phyloP scores from a whole-genome alignment of 2,888 invertebrate genomes.

The Hypomecis punctinalis region DNA sequence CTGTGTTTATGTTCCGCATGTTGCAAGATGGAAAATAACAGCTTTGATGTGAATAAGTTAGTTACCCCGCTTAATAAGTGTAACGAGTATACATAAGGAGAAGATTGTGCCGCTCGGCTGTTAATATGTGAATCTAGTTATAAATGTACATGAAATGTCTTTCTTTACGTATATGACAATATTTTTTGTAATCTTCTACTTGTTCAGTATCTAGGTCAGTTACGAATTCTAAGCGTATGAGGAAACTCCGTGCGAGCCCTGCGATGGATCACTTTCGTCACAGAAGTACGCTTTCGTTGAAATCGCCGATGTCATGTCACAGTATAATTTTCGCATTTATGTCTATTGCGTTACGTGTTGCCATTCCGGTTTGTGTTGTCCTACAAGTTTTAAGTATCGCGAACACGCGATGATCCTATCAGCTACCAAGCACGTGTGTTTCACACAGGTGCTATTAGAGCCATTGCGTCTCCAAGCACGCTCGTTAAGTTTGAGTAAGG shows the following conservation, averaged over 20 bases:
- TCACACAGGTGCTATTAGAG: constrained; percentile 11
- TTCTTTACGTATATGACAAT: neutral
- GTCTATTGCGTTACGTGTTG: constrained; percentile 34
- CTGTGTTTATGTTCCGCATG: neutral
- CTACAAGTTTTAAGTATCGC: constrained; percentile 11
- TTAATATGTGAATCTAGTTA: neutral
- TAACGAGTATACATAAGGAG: neutral
- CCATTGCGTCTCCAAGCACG: constrained; percentile 22
- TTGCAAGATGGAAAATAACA: neutral
- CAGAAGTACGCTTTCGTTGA: constrained; percentile 17
- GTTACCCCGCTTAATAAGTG: neutral
- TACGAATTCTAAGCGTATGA: constrained; percentile 3
- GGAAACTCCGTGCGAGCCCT: constrained; percentile 9
- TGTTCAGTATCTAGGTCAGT: constrained; percentile 1
- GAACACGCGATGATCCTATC: constrained; percentile 39
- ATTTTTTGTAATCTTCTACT: neutral
- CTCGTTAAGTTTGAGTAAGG: constrained; percentile 20
- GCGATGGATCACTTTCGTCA: constrained; percentile 12
- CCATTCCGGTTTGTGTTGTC: constrained; percentile 30
- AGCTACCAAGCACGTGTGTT: constrained; percentile 29
- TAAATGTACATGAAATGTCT: neutral
- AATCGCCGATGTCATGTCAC: constrained; percentile 9
- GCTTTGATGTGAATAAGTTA: neutral
- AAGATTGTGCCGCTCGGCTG: neutral
- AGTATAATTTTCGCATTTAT: constrained; percentile 26